A percentile compares a stretch with the other conserved stretches of the same genome.
These are phyloP conservation scores for Galbula dea DNA, from an alignment of 2,113 vertebrate species.

Conservation along the genomic window DNA sequence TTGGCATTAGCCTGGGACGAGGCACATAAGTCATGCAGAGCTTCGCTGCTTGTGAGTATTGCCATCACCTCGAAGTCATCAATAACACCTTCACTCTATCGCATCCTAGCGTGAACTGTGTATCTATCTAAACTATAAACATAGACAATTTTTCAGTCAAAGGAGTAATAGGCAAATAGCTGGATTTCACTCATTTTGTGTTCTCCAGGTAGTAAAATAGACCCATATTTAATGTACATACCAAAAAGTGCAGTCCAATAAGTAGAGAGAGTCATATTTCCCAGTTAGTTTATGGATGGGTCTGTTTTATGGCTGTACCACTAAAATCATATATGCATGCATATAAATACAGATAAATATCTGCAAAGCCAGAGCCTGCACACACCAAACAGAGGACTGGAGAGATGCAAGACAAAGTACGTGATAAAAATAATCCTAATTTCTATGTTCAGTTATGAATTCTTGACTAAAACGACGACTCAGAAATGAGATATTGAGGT, in stretches of 20 bases:
- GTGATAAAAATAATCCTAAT: constrained; percentile 14
- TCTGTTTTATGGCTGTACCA: background rate
- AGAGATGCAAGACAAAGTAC: background rate
- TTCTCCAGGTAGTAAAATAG: constrained; percentile 46
- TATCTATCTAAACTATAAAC: background rate
- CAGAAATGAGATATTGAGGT: background rate
- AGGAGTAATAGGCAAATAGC: constrained; percentile 45
- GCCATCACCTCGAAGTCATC: background rate
- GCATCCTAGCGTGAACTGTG: background rate
- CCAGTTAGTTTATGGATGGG: background rate
- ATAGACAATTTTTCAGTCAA: background rate
- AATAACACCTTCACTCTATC: background rate
- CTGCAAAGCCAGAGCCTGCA: background rate
- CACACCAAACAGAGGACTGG: background rate
- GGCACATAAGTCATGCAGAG: background rate
- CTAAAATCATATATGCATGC: background rate
- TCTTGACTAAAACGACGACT: background rate
- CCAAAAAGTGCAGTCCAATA: constrained; percentile 7
- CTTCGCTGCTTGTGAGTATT: background rate
- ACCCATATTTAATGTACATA: constrained; percentile 24
- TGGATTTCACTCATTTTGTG: constrained; percentile 40
- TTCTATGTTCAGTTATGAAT: background rate
- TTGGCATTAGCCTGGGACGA: background rate
- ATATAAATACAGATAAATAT: constrained; percentile 25
- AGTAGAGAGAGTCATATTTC: constrained; percentile 8